phyloP scores from a whole-genome alignment of 2,888 invertebrate species.

The Odiellus spinosus region DNA sequence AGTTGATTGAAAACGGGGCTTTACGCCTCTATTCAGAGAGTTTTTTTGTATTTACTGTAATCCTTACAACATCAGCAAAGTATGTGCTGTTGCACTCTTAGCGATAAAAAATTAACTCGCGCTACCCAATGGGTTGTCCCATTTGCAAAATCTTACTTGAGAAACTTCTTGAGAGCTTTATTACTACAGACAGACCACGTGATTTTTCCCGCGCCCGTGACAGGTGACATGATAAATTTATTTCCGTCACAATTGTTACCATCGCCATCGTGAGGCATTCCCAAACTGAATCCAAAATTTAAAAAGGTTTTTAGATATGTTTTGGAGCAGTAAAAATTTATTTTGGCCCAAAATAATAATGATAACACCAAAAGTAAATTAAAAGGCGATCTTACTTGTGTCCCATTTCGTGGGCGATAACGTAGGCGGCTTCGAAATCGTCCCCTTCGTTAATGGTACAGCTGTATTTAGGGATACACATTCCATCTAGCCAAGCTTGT shows the following conservation, averaged over 20 bases:
- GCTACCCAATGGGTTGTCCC: too few species aligned
- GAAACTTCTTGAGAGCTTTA: constrained; percentile 25
- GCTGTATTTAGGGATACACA: constrained; percentile 29
- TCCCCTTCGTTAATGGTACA: constrained; percentile 30
- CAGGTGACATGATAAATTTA: constrained; percentile 26
- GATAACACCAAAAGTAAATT: too few species aligned
- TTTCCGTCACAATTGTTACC: constrained; percentile 25
- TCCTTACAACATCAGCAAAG: too few species aligned
- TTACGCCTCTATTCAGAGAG: too few species aligned
- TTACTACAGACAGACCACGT: constrained; percentile 30
- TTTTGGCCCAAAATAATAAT: too few species aligned
- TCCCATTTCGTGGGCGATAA: constrained; percentile 31
- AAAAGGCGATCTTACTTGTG: constrained; percentile 25
- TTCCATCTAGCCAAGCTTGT: constrained; percentile 29
- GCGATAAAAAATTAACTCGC: too few species aligned
- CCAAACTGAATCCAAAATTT: constrained; percentile 23
- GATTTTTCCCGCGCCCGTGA: constrained; percentile 28
- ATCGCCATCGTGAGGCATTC: constrained; percentile 30
- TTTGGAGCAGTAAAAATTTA: too few species aligned
- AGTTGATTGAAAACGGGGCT: too few species aligned
- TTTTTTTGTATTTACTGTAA: too few species aligned
- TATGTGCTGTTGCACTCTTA: too few species aligned
- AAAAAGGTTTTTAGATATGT: too few species aligned
- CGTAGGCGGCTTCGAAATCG: constrained; percentile 29
- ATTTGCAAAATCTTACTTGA: too few species aligned